These are phyloP conservation scores for Boulengeromyrus knoepffleri DNA, from an alignment of 2,113 vertebrate species.

Conservation along the genomic window DNA sequence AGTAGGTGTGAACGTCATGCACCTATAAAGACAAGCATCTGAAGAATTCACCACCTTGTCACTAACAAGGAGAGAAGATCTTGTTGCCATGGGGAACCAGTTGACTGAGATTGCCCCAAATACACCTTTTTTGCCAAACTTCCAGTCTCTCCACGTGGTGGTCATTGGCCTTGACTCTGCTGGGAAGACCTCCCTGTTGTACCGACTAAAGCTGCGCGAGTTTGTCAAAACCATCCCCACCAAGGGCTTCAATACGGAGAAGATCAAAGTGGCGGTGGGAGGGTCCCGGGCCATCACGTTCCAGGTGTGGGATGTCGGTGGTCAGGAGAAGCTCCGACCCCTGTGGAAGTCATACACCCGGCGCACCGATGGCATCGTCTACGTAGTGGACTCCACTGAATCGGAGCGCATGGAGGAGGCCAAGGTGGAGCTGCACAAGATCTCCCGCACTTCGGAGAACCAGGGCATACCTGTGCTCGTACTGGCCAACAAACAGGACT, in stretches of 20 bases:
- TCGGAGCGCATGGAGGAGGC: constrained; percentile 80
- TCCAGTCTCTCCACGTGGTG: constrained; percentile 77
- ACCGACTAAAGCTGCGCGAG: constrained; percentile 80
- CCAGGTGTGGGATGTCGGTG: constrained; percentile 86
- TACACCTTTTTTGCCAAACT: constrained; percentile 67
- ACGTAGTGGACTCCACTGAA: constrained; percentile 80
- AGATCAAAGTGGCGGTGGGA: constrained; percentile 72
- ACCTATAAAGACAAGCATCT: constrained; percentile 30
- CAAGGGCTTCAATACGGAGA: constrained; percentile 86
- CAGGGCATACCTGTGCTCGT: constrained; percentile 78
- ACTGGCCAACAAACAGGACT: constrained; percentile 84
- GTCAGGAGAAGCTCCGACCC: constrained; percentile 81
- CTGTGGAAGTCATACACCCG: constrained; percentile 86
- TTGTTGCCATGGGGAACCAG: constrained; percentile 75
- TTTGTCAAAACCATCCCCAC: constrained; percentile 83
- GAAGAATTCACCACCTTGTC: constrained; percentile 40
- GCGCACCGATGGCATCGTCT: constrained; percentile 78
- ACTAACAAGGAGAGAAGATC: constrained; percentile 43
- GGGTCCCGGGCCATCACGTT: constrained; percentile 68
- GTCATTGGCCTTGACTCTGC: constrained; percentile 77
- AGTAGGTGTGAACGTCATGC: constrained; percentile 49
- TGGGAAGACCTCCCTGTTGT: constrained; percentile 82
- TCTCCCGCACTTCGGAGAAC: constrained; percentile 77
- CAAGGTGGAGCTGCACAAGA: constrained; percentile 77
- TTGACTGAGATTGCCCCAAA: constrained; percentile 75